Base-by-base conservation (phyloP, 2,113 vertebrate species). In the Zingel zingel region DNA sequence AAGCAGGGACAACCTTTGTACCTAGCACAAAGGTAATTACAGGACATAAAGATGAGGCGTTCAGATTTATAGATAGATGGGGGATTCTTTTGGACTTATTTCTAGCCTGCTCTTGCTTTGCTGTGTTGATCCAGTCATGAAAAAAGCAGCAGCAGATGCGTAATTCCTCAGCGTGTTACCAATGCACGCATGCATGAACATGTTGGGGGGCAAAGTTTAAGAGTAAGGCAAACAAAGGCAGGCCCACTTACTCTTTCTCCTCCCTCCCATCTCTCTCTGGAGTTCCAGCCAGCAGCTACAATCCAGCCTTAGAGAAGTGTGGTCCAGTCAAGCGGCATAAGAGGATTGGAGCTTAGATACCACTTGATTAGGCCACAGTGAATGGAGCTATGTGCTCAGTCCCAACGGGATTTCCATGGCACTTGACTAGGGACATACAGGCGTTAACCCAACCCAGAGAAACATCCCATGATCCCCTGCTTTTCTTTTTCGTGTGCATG, bases 391-490 rank as follows among this genome's bases (percentile, higher is more conserved):
- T 79, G 69, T 91, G 75, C 79, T 81, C 53, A 54, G 43, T 82
- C 88, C 84, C 89, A 87, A 88, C 66, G 82, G 82, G 82, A 90
- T 90, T 93, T 85, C 80, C 88, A 91, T 86, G 88, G 81, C 86
- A 88, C 89, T 92, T 91, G 88, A 90, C 91, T 88, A 66, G 54
- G 68, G 76, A 88, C 88, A 86, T 74, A 81, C 15, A 43, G 51
- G 81, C 74, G 89, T 88, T 85, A 88, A 80, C 75, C 67, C 79
- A 62, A 36, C 21, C 15, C 56, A 21, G 25, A 61, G 66, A 85
- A 86, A 79, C 68, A 83, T 59, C 68, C 70, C 21, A 21, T 13
- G 33, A 68, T 76, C 54, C 19, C 56, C 81, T 79, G 77, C 67
- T 70, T 72, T 71, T 79, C 62, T 64, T 23, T 80, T 82, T 1